Evolutionary conservation across 2,797 vertebrate species (phyloP), one percentile per base, ranked within the genome.

Genomic region (Simalia tracyae): DNA sequence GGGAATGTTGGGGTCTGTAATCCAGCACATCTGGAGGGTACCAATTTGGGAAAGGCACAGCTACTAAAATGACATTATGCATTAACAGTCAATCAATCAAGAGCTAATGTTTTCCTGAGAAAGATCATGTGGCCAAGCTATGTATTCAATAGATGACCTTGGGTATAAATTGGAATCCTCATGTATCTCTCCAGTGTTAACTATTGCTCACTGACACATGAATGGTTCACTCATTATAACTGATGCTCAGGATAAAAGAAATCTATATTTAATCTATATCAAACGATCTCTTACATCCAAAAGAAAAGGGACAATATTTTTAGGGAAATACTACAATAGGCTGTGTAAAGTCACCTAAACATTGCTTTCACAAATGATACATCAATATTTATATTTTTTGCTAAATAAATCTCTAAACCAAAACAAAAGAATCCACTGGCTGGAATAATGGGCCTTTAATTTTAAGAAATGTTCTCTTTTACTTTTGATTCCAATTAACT

Each of bases 201-300:
- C 42, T 42, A 87, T 84, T 93, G 91, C 61, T 87, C 60, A 88
- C 59, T 93, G 93, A 90, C 85, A 92, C 50, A 56, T 46, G 72
- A 92, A 92, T 31, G 90, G 76, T 42, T 85, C 46, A 92, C 86
- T 85, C 59, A 57, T 90, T 61, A 90, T 88, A 68, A 90, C 2
- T 92, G 89, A 85, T 46, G 84, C 31, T 56, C 61, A 68, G 15
- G 84, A 85, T 59, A 90, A 10, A 26, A 66, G 2, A 76, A 4
- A 66, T 72, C 86, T 87, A 84, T 31, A 66, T 88, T 88, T 76
- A 90, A 66, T 46, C 50, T 84, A 84, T n/a, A 28, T 59, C 76
- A n/a, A 56, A 81, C 56, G 15, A 42, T 84, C 42, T 42, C 46
- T 56, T 57, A 64, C 22, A 64, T 22, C 46, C n/a, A 92, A 61